Percentiles rank a stretch among this genome's conserved stretches.
Conservation (phyloP, 2,113 vertebrate species). For the Pteruthius melanotis region DNA sequence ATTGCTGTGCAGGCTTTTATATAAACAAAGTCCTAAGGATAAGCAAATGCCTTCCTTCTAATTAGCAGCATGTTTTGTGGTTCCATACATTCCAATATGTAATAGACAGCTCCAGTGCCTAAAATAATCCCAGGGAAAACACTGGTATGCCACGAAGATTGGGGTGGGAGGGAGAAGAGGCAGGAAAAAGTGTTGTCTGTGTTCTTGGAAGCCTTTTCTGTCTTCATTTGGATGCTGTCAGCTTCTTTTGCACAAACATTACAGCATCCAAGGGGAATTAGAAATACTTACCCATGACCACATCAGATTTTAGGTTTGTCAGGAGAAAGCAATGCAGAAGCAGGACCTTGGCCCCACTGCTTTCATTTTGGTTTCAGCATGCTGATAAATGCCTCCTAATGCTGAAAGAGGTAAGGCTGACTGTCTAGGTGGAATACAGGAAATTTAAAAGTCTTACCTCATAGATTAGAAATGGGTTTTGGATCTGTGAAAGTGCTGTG, state of each 20-base stretch:
- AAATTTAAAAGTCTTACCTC: conserved; percentile 18
- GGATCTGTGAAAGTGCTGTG: not conserved
- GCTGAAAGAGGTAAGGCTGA: conserved; percentile 4
- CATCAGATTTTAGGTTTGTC: conserved; percentile 37
- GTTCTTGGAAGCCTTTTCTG: conserved; percentile 48
- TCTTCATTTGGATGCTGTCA: conserved; percentile 42
- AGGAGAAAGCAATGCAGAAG: conserved; percentile 27
- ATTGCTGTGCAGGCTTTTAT: not conserved
- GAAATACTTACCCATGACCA: conserved; percentile 48
- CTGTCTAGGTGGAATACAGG: conserved; percentile 11
- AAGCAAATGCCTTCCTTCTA: conserved; percentile 30
- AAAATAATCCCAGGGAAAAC: conserved; percentile 37
- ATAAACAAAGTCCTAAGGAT: conserved; percentile 29
- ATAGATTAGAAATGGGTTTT: not conserved
- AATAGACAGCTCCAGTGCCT: not conserved
- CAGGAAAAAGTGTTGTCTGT: conserved; percentile 25
- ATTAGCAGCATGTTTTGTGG: conserved; percentile 43
- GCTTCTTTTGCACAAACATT: conserved; percentile 58
- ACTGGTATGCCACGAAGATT: not conserved
- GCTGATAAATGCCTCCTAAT: conserved; percentile 1
- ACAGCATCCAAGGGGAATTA: conserved; percentile 57
- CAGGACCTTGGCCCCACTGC: not conserved
- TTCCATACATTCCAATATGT: conserved; percentile 25
- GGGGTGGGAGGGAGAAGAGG: not conserved
- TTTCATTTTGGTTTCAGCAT: not conserved